These are phyloP conservation scores for Lydus trimaculatus DNA, from an alignment of 2,888 invertebrate species.

Conservation along the genomic window DNA sequence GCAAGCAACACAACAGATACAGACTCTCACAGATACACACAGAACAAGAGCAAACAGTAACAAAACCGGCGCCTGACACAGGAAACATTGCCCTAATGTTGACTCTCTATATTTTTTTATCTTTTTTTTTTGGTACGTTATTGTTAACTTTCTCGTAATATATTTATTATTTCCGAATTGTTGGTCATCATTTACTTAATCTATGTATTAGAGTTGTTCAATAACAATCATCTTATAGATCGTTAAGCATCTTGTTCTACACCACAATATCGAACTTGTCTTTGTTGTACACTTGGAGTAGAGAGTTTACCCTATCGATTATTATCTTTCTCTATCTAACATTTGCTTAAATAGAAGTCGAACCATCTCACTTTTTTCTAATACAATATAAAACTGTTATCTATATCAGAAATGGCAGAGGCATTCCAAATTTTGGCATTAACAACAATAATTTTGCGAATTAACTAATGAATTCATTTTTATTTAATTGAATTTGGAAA, in stretches of 20 bases:
- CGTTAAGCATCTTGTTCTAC: slow-evolving; percentile 18
- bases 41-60: background rate
- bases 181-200: background rate
- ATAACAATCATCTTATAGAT: slow-evolving; percentile 32
- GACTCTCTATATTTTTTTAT: background rate
- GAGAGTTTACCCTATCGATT: slow-evolving; percentile 25
- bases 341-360: background rate
- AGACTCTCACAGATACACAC: background rate
- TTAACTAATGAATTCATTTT: too few relatives aligned
- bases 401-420: background rate
- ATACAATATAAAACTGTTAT: slow-evolving; percentile 30
- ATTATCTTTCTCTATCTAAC: slow-evolving; percentile 18
- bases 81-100: slow-evolving; percentile 1
- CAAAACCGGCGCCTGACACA: slow-evolving; percentile 2
- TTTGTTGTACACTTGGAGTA: slow-evolving; percentile 13
- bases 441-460: too few relatives aligned
- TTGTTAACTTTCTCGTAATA: too few relatives aligned
- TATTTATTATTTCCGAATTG: background rate
- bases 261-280: background rate
- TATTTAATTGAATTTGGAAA: too few relatives aligned
- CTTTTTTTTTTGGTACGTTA: too few relatives aligned
- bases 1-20: background rate
- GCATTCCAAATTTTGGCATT: background rate
- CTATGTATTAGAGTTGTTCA: slow-evolving; percentile 31
- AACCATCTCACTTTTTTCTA: slow-evolving; percentile 26